Base-by-base conservation (phyloP, 2,888 invertebrate species). In the Mactromeris polynyma region DNA sequence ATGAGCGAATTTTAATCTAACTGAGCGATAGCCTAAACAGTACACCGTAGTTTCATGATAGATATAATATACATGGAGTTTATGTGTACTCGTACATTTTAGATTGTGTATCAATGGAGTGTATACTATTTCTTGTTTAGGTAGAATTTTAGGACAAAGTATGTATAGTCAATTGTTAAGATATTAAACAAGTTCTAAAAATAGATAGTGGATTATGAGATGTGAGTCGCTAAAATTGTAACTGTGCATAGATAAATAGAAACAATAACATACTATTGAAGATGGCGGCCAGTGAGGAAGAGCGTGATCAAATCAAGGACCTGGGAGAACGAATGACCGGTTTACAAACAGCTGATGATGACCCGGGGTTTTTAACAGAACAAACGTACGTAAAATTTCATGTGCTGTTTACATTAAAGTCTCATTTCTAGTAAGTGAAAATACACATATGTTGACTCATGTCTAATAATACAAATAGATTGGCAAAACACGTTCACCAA, bases 301-400 rank as follows among this genome's bases (percentile, higher is more conserved):
- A 94, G 77, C 91, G 90, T 42, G 89, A 88, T 26, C 88, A 93
- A 79, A 91, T 94, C 42, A 85, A 82, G 6, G 93, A 94, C 38
- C 86, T 95, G 17, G 90, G 89, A 64, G 69, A 90, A 17, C 89
- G 94, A 17, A 83, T 95, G 85, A 73, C 83, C 11, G 90, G 85
- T 11, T 87, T 93, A 11, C 54, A 85, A 2, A 94, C 94, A 0
- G 86, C 94, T 54, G 91, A 93, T 0, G 95, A 94, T 19, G 95
- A 95, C 51, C 93, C 93, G n/a, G 94, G 94, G 11, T 95, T 95
- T 81, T 83, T 92, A n/a, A 88, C 90, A 3, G 90, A 94, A 17
- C 94, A 95, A 86, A 95, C 94, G 95, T 95, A 89, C 91, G 73
- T 80, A 26, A 11, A 46, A 79, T n/a, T n/a, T n/a, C n/a, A n/a